These are phyloP conservation scores for Drosophila kanekoi DNA, from an alignment of 2,888 invertebrate species.

Conservation along the genomic window DNA sequence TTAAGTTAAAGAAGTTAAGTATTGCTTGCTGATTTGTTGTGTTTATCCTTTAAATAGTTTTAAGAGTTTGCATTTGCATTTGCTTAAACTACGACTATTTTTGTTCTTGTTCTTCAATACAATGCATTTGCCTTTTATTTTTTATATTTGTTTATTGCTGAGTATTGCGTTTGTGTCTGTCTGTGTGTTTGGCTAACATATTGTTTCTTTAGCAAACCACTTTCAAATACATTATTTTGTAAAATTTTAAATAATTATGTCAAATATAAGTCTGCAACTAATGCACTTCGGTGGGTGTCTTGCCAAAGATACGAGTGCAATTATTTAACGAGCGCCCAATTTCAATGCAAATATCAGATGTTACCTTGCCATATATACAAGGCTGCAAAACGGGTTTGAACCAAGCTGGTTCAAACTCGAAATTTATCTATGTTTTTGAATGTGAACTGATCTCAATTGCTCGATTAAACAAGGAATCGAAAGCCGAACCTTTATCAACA, in stretches of 20 bases:
- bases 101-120: slow-evolving; percentile 32
- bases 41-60: slow-evolving; percentile 25
- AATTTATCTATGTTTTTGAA: too few species aligned
- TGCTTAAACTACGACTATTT: slow-evolving; percentile 38
- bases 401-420: too few species aligned
- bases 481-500: too few species aligned
- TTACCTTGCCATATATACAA: not conserved
- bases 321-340: slow-evolving; percentile 36
- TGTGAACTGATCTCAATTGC: too few species aligned
- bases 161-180: slow-evolving; percentile 27
- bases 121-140: slow-evolving; percentile 29
- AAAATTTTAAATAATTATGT: slow-evolving; percentile 3
- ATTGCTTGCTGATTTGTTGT: slow-evolving; percentile 37
- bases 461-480: too few species aligned
- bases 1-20: slow-evolving; percentile 73
- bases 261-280: slow-evolving; percentile 32
- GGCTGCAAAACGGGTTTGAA: too few species aligned
- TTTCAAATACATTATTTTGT: slow-evolving; percentile 15
- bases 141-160: slow-evolving; percentile 28
- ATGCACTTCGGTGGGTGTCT: slow-evolving; percentile 67
- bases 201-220: slow-evolving; percentile 60
- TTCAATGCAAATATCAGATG: slow-evolving; percentile 28
- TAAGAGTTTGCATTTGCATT: slow-evolving; percentile 39
- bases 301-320: slow-evolving; percentile 61
- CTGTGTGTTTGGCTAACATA: slow-evolving; percentile 13